phyloP scores from a whole-genome alignment of 2,797 vertebrate species.

The Gobionotothen gibberifrons region DNA sequence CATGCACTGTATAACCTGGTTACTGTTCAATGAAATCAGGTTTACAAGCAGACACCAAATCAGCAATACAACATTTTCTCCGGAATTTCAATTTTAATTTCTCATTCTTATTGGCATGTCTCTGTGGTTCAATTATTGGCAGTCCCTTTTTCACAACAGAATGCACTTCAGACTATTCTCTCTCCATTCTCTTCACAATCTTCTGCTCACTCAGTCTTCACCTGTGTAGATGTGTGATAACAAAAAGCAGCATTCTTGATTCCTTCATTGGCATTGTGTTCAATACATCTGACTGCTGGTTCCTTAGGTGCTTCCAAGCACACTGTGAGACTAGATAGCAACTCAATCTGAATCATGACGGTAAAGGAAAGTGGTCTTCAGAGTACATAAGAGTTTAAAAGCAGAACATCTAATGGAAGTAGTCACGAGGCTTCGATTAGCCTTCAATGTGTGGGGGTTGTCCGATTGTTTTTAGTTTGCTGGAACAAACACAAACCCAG shows the following conservation, averaged over 20 bases:
- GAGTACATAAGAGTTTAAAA: neutral
- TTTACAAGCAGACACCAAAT: neutral
- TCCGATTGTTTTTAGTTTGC: slow-evolving; percentile 27
- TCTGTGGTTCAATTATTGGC: no score
- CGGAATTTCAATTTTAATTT: neutral
- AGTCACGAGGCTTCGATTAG: slow-evolving; percentile 3
- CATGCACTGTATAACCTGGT: neutral
- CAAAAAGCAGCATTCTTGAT: neutral
- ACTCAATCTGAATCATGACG: neutral
- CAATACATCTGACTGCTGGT: neutral
- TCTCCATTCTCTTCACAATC: no score
- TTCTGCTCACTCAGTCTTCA: no score
- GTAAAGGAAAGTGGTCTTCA: neutral
- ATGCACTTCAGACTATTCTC: no score
- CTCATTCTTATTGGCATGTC: neutral
- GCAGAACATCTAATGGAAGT: slow-evolving; percentile 21
- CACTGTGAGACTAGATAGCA: neutral
- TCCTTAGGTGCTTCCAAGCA: neutral
- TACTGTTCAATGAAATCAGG: no score
- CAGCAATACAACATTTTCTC: neutral
- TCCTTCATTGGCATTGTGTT: neutral
- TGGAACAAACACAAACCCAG: slow-evolving; percentile 20
- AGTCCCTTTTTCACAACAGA: no score
- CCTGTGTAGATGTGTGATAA: neutral
- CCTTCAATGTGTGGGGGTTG: slow-evolving; percentile 18